A percentile compares a stretch with the other conserved stretches of the same genome.
Conservation (phyloP, 2,113 vertebrate species). For the Burhinus oedicnemus region DNA sequence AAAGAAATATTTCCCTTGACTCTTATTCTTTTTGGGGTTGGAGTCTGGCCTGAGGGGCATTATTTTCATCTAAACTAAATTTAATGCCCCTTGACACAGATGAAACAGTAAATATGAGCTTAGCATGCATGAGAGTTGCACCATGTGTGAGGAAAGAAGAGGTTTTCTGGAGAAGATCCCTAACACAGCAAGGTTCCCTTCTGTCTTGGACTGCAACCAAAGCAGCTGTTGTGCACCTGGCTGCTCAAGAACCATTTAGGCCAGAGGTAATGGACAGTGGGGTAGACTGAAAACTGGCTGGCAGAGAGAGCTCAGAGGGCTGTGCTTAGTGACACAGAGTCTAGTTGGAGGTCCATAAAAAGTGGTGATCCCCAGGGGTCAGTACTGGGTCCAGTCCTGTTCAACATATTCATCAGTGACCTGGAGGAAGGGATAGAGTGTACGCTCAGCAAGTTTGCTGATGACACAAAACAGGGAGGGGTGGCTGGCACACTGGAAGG, state of each 20-base stretch:
- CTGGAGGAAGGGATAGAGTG: too few relatives aligned
- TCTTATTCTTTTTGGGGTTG: neutral
- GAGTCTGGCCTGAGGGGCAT: accelerated
- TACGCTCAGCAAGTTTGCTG: too few relatives aligned
- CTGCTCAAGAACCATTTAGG: neutral
- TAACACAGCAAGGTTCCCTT: neutral
- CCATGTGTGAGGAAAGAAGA: neutral
- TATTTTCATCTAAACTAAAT: neutral
- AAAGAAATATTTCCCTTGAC: neutral
- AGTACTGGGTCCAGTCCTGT: too few relatives aligned
- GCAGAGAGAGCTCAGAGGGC: too few relatives aligned
- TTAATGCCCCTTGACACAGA: neutral
- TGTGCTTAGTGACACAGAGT: too few relatives aligned
- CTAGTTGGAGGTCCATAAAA: too few relatives aligned
- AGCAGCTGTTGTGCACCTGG: neutral
- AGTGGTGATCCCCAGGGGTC: too few relatives aligned
- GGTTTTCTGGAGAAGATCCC: neutral
- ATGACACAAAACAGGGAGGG: too few relatives aligned
- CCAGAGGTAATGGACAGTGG: neutral
- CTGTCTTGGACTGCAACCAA: neutral
- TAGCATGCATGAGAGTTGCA: neutral
- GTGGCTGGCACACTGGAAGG: too few relatives aligned
- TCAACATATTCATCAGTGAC: too few relatives aligned
- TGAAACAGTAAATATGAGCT: neutral
- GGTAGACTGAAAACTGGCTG: too few relatives aligned